phyloP scores from a whole-genome alignment of 2,888 invertebrate genomes.

The Tipula vernalis region DNA sequence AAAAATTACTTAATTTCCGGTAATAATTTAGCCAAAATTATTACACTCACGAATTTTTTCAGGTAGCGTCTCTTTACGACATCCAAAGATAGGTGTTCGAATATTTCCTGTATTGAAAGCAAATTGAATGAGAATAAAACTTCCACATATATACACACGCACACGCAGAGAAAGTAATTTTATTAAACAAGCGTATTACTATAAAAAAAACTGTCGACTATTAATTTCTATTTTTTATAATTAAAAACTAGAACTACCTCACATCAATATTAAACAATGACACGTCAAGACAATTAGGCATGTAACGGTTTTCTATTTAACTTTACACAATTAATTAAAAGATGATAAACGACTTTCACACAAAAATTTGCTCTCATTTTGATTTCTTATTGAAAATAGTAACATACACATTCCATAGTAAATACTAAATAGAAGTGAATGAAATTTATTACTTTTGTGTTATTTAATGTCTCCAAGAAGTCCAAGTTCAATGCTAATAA shows the following conservation, averaged over 20 bases:
- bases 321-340: not conserved
- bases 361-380: not conserved
- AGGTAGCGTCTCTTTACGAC: not conserved
- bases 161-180: not conserved
- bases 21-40: not conserved
- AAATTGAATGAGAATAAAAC: not conserved
- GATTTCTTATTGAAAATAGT: not conserved
- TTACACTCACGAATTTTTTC: not conserved
- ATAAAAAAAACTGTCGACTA: not conserved
- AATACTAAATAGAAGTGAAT: not conserved
- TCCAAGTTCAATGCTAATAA: not conserved
- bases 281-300: not conserved
- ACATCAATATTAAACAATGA: not conserved
- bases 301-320: not conserved
- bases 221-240: not conserved
- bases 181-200: not conserved
- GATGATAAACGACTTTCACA: not conserved
- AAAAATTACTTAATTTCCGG: not conserved
- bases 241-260: not conserved
- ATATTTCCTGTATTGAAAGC: not conserved
- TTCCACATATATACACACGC: not conserved
- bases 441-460: not conserved
- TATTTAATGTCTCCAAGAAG: not conserved
- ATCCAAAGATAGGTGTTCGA: not conserved
- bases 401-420: not conserved